Evolutionary conservation across 2,797 vertebrate genomes (phyloP), one percentile per base, ranked within the genome.

Genomic region (Choloepus didactylus): DNA sequence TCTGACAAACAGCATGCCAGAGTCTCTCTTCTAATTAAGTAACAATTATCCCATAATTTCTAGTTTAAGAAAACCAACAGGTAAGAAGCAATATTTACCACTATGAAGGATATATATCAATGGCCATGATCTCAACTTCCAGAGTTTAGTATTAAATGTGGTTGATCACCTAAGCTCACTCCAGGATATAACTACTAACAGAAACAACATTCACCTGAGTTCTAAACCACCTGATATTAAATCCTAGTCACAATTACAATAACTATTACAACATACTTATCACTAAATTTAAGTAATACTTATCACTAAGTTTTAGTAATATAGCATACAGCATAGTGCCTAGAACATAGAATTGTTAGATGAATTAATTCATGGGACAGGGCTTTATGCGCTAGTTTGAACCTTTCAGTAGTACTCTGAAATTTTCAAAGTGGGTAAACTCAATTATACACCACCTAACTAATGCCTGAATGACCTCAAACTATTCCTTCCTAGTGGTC

Each of bases 201-300:
- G 84, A 96, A 94, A 87, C 18, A 62, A 72, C 21, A 89, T 41
- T 95, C n/a, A 76, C 25, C 64, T 84, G 23, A 92, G 49, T 80
- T 93, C 49, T 88, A 95, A 95, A 60, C 38, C 21, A 86, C 44
- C 77, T 96, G 16, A 69, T 85, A 67, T 85, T 79, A 94, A 93
- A 92, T 72, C 38, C 41, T 56, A 87, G 6, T 54, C 31, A 70
- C 46, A 64, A 38, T 21, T 84, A 6, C 21, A 84, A 31, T 64
- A 92, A 80, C 84, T 84, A 80, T 75, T 29, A 2, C 23, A 84
- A 62, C 38, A 77, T 80, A 87, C 29, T 70, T 69, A 91, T 23
- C 81, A 21, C 92, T 67, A 10, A 27, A 60, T 67, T 92, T 94
- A 35, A 35, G 35, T 35, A 35, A 35, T 35, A 35, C 35, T 35